Base-by-base conservation (phyloP, 2,113 vertebrate species). In the Passer montanus region DNA sequence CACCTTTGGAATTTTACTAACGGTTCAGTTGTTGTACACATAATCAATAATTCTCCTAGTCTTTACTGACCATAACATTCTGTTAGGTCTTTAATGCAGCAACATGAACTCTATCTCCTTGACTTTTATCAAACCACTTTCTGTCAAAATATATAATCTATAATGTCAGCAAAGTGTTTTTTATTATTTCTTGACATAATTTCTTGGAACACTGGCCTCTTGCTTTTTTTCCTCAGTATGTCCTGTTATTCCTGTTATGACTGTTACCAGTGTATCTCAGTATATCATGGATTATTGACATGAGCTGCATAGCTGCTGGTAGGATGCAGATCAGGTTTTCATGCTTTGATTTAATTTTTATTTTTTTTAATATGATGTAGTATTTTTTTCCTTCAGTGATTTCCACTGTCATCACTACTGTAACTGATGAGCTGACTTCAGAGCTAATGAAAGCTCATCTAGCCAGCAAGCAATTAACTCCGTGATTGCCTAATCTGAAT, bases 1-100 rank as follows among this genome's bases (percentile, higher is more conserved):
- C 41, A 93, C 11, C n/a, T 58, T 78, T 69, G 33, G 72, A 88
- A 68, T 90, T 91, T 81, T 83, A 87, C 81, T 91, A 90, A 86
- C 4, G 7, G 19, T 87, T 90, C 77, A 49, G 24, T 46, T 90
- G 62, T 69, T 87, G 46, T 81, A 75, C 20, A 14, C 60, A 67
- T 79, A 93, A 93, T 84, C 84, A 75, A 59, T 84, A 82, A 62
- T 33, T 85, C 37, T 33, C 20, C 35, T 64, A 46, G 59, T 86
- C 59, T 44, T 88, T 73, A 73, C 20, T 70, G 33, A 77, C 31
- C 35, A 58, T 56, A 83, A 55, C 39, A 63, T 66, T 89, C 53
- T 87, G 44, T 70, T 81, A 90, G 50, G 24, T 84, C 19, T 93
- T 92, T 76, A 89, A 69, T 91, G 46, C 60, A 55, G 37, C 79